phyloP scores from a whole-genome alignment of 2,797 vertebrate species.

The Acanthurus lineatus region DNA sequence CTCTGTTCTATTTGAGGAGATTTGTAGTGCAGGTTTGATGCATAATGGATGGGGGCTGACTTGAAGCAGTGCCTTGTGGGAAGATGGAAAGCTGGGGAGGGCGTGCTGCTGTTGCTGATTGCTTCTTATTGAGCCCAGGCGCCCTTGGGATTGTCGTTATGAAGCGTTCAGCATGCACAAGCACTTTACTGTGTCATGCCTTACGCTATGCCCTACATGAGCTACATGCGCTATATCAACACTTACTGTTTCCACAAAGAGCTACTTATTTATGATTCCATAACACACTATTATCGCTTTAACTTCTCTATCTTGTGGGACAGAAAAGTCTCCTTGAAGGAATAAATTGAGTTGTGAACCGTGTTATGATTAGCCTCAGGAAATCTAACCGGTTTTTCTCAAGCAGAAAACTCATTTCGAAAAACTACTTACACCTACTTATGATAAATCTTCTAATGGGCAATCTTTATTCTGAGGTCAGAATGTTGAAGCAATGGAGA shows the following conservation, averaged over 20 bases:
- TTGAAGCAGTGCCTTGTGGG: conserved; percentile 71
- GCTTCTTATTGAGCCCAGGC: conserved; percentile 80
- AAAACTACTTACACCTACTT: conserved; percentile 55
- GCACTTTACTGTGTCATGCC: conserved; percentile 54
- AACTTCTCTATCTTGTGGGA: conserved; percentile 20
- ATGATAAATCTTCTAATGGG: conserved; percentile 58
- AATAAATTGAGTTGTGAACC: conserved; percentile 51
- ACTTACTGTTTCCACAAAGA: conserved; percentile 22
- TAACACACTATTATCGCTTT: conserved; percentile 29
- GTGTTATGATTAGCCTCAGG: conserved; percentile 40
- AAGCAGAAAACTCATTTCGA: conserved; percentile 74
- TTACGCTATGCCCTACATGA: conserved; percentile 68
- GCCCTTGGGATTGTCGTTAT: conserved; percentile 70
- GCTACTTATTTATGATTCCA: conserved; percentile 26
- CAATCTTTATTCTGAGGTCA: conserved; percentile 62
- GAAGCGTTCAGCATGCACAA: conserved; percentile 64
- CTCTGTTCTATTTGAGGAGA: conserved; percentile 77
- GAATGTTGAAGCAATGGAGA: conserved; percentile 41
- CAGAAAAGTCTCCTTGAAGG: conserved; percentile 44
- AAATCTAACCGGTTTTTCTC: conserved; percentile 21
- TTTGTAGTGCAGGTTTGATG: conserved; percentile 77
- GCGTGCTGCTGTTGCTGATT: conserved; percentile 70
- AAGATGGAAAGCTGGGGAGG: conserved; percentile 68
- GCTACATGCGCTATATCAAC: conserved; percentile 30
- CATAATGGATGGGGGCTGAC: conserved; percentile 82